These are phyloP conservation scores for Cephus nigrinus DNA, from an alignment of 2,888 invertebrate species.

Conservation along the genomic window DNA sequence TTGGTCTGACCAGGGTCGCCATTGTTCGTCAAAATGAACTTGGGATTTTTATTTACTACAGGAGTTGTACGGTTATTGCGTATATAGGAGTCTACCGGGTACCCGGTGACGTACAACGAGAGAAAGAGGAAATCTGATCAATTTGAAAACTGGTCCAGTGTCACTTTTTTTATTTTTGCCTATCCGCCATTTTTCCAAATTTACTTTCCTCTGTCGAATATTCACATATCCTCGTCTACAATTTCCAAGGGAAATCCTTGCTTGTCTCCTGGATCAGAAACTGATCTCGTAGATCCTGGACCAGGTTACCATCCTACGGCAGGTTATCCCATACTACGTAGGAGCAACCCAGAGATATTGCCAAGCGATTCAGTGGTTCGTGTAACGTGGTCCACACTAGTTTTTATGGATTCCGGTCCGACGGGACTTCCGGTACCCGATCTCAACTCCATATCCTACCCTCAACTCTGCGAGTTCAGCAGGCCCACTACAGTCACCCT, in stretches of 20 bases:
- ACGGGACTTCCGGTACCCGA: slow-evolving; percentile 55
- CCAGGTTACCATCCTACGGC: not conserved
- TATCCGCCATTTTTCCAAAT: not conserved
- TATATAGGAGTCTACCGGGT: too few species aligned
- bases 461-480: not conserved
- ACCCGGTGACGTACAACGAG: too few species aligned
- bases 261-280: not conserved
- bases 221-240: not conserved
- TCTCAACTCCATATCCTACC: slow-evolving; percentile 50
- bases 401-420: slow-evolving; percentile 63
- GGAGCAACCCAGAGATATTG: not conserved
- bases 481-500: not conserved
- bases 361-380: slow-evolving; percentile 29
- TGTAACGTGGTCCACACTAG: slow-evolving; percentile 48
- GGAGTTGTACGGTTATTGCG: too few species aligned
- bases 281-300: not conserved
- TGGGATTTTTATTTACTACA: slow-evolving; percentile 42
- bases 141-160: not conserved
- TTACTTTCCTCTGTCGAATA: not conserved
- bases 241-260: not conserved
- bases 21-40: slow-evolving; percentile 46
- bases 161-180: not conserved
- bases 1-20: not conserved
- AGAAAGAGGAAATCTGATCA: too few species aligned
- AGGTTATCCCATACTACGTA: not conserved